Base-by-base conservation (phyloP, 2,113 vertebrate genomes). In the Dromiciops gliroides region DNA sequence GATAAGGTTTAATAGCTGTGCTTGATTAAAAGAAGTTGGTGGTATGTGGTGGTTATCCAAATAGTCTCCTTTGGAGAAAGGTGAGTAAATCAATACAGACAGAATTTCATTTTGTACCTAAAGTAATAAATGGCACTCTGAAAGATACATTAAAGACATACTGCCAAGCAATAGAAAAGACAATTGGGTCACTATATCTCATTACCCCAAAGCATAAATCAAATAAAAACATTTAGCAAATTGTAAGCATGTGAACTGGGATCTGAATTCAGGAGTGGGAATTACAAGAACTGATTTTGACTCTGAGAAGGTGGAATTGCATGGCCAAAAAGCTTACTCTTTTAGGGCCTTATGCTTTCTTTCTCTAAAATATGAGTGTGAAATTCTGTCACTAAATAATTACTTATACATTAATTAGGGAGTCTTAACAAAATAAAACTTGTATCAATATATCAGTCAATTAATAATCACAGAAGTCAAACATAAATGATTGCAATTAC, bases 101-200 rank as follows among this genome's bases (percentile, higher is more conserved):
- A 90, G 25, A 50, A 31, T 51, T 95, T 94, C 92, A 93, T 93
- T 95, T 92, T 51, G 89, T 90, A 51, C 16, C 9, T 56, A 92
- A 97, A 96, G 95, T 94, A 95, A 95, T 51, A 94, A 93, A 52
- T 24, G 0, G 22, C 25, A 91, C 91, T 93, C 96, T 97, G 50
- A 8, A 60, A 95, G 22, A 91, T 91, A 88, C 0, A 49, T 91
- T 95, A 90, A 96, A 95, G 53, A 53, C 16, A 67, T 92, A 89
- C 37, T 91, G 19, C 88, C 25, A 91, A 96, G 53, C 56, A 92
- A 89, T 44, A 89, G 3, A 22, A 28, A 93, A 92, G 90, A 47
- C 24, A 91, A 60, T 83, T 67, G 8, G 94, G 51, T 51, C n/a
- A 90, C 3, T 23, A 44, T 37, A 94, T 22, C 28, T 94, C 92